phyloP scores from a whole-genome alignment of 2,888 invertebrate genomes.

The Melanostoma mellinum region DNA sequence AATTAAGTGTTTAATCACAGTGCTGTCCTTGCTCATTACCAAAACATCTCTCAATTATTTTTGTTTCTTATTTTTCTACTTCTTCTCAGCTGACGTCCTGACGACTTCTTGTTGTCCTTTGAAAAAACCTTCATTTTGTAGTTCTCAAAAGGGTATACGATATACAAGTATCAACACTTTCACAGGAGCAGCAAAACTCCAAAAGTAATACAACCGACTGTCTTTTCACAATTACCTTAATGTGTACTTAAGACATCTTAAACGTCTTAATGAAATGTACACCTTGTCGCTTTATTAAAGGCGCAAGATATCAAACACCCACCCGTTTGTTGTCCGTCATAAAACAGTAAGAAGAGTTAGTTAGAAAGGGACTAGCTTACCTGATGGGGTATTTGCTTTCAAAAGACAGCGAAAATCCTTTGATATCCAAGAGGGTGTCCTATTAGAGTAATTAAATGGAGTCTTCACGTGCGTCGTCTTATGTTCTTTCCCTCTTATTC shows the following conservation, averaged over 20 bases:
- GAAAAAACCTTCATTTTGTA: constrained; percentile 7
- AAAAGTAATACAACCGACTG: constrained; percentile 52
- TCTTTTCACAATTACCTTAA: constrained; percentile 74
- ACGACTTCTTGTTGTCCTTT: constrained; percentile 11
- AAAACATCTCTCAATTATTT: constrained; percentile 54
- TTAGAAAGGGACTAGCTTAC: constrained; percentile 38
- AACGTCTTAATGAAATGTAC: constrained; percentile 75
- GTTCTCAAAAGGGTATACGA: constrained; percentile 37
- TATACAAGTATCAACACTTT: constrained; percentile 14
- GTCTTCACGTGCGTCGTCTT: constrained; percentile 11
- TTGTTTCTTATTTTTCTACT: constrained; percentile 25
- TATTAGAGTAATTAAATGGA: constrained; percentile 72
- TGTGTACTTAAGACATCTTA: constrained; percentile 75
- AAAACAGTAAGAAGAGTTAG: constrained; percentile 61
- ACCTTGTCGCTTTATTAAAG: constrained; percentile 73
- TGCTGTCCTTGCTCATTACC: constrained; percentile 43
- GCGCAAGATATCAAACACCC: constrained; percentile 62
- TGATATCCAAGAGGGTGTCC: constrained; percentile 71
- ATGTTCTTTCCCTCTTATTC: background rate
- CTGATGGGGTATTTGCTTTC: constrained; percentile 72
- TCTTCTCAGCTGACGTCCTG: too few species aligned
- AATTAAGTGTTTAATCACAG: constrained; percentile 64
- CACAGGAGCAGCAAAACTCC: constrained; percentile 20
- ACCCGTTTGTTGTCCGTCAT: constrained; percentile 67
- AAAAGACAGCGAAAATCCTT: constrained; percentile 72